These are phyloP conservation scores for Cyprinella venusta DNA, from an alignment of 2,797 vertebrate species.

Conservation along the genomic window DNA sequence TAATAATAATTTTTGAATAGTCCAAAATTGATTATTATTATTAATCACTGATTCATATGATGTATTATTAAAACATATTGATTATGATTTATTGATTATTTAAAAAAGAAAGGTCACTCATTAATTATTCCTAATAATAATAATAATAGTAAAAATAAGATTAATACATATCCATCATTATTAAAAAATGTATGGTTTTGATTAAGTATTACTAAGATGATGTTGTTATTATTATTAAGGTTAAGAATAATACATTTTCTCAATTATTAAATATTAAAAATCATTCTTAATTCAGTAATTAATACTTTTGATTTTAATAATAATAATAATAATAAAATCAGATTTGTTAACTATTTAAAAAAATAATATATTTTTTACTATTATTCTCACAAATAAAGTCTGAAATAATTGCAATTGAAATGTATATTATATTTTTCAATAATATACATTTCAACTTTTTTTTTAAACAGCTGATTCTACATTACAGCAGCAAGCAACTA, in stretches of 20 bases:
- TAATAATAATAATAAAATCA: too few relatives aligned
- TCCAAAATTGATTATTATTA: not conserved
- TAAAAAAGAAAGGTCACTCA: too few relatives aligned
- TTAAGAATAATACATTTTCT: not conserved
- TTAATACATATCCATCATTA: not conserved
- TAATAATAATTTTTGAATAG: not conserved
- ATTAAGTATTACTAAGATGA: not conserved
- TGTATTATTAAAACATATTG: not conserved
- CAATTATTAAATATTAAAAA: not conserved
- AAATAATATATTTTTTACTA: not conserved
- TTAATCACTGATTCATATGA: not conserved
- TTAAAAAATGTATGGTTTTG: not conserved
- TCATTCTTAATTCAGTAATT: not conserved
- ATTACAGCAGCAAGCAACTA: not conserved
- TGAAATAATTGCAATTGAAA: not conserved
- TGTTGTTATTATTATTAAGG: not conserved
- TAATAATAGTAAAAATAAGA: not conserved
- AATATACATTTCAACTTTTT: too few relatives aligned
- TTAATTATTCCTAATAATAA: not conserved
- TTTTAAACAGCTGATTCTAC: too few relatives aligned
- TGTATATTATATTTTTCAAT: not conserved
- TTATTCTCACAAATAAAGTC: not conserved
- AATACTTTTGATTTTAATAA: not conserved
- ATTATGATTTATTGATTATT: not conserved
- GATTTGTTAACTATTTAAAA: not conserved